Evolutionary conservation across 2,113 vertebrate genomes (phyloP).

Genomic region (Apteryx mantelli): DNA sequence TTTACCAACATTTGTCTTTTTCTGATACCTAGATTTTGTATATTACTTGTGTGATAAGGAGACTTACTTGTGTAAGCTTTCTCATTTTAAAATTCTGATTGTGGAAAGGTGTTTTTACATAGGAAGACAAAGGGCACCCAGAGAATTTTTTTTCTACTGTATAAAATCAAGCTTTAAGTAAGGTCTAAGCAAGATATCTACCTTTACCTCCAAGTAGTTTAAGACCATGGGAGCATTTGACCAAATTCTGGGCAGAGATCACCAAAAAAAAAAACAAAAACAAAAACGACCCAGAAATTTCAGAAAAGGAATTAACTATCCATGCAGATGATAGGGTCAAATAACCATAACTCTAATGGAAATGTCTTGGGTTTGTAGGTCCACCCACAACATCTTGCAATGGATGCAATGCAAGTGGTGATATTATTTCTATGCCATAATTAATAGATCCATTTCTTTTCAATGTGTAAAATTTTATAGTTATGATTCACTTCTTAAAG

Average conservation of each 20-base stretch:
- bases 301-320: neutral
- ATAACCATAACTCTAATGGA: neutral
- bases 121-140: neutral
- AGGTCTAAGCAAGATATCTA: neutral
- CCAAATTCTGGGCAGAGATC: neutral
- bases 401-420: neutral
- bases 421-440: neutral
- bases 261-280: neutral
- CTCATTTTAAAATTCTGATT: neutral
- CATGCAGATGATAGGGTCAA: neutral
- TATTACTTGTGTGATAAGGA: neutral
- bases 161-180: neutral
- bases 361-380: neutral
- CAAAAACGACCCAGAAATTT: neutral
- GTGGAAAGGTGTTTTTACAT: neutral
- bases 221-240: neutral
- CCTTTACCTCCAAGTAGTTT: neutral
- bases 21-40: neutral
- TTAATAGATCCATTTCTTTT: neutral
- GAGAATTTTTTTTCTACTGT: neutral
- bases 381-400: neutral
- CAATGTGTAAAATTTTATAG: neutral
- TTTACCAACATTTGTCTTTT: neutral
- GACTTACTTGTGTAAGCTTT: neutral
- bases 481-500: neutral